Conservation (phyloP, 2,113 vertebrate species). For the Vidua chalybeata region DNA sequence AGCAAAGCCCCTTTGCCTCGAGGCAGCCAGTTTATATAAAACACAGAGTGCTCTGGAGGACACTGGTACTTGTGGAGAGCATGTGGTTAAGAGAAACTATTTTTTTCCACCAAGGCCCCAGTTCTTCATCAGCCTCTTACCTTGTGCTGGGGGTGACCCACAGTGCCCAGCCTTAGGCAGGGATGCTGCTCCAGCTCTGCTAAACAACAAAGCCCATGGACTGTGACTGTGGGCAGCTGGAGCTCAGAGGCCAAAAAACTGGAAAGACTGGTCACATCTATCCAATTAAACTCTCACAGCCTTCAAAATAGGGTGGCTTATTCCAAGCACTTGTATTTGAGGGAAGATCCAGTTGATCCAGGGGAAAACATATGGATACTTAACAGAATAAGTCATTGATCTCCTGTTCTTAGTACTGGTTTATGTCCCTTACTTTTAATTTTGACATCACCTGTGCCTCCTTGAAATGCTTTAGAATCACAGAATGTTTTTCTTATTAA, state of each 20-base stretch:
- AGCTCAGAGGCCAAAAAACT: background rate
- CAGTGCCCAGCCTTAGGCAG: background rate
- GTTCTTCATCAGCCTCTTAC: background rate
- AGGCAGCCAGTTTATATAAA: background rate
- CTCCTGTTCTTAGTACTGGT: background rate
- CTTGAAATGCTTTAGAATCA: background rate
- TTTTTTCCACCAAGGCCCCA: background rate
- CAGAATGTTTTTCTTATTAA: background rate
- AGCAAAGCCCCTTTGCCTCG: background rate
- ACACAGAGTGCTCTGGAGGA: background rate
- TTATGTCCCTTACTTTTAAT: background rate
- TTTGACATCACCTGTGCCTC: background rate
- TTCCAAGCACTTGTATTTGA: background rate
- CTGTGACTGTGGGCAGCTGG: background rate
- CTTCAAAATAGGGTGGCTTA: background rate
- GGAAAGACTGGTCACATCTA: background rate
- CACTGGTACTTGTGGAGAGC: background rate
- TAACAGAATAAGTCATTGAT: background rate
- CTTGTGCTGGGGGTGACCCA: background rate
- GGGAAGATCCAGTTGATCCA: background rate
- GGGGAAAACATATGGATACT: fast-evolving
- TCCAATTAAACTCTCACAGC: background rate
- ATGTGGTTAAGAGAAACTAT: background rate
- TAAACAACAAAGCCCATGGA: background rate
- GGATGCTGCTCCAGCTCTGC: background rate